Conservation (phyloP, 2,113 vertebrate genomes). For the Ctenodactylus gundi region DNA sequence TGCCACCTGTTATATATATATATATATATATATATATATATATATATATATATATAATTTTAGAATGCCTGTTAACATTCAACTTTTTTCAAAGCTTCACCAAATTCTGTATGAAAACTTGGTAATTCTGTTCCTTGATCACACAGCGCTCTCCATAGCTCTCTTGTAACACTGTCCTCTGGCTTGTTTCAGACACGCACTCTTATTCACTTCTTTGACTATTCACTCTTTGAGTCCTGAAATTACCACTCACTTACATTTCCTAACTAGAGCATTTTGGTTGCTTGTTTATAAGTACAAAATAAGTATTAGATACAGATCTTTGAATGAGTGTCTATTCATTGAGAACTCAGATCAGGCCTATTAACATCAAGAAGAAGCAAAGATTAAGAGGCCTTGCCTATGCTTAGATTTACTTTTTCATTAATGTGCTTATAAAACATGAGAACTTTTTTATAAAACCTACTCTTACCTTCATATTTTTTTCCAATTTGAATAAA, state of each 20-base stretch:
- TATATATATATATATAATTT: too few species aligned
- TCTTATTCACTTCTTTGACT: background rate
- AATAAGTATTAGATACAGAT: background rate
- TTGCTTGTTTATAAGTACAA: background rate
- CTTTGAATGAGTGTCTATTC: background rate
- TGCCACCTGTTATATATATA: background rate
- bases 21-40: too few species aligned
- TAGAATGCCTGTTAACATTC: too few species aligned
- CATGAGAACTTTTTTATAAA: background rate
- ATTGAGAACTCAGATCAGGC: background rate
- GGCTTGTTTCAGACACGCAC: background rate
- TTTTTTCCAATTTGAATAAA: background rate
- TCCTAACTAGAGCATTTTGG: background rate
- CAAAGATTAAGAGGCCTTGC: background rate
- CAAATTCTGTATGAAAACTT: background rate
- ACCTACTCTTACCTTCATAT: background rate
- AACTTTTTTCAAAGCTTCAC: background rate
- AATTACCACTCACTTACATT: background rate
- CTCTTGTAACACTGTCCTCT: background rate
- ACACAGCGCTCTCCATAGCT: background rate
- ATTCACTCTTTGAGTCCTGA: background rate
- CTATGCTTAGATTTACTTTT: background rate
- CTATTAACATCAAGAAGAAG: background rate
- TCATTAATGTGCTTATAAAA: background rate
- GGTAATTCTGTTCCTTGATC: background rate